These are phyloP conservation scores for Perca flavescens DNA, from an alignment of 2,113 vertebrate species.

Conservation along the genomic window DNA sequence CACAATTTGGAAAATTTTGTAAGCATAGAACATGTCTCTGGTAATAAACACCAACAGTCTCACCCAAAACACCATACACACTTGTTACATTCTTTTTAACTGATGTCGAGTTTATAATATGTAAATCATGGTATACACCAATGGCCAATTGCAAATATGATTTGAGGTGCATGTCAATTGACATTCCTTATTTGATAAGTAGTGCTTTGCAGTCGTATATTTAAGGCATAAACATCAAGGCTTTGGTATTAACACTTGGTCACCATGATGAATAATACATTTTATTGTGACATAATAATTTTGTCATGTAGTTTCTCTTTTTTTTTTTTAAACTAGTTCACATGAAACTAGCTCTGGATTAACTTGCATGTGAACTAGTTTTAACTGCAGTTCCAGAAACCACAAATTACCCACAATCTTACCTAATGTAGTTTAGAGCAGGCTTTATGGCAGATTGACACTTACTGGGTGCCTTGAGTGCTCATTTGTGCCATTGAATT, in stretches of 20 bases:
- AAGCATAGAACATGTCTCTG: neutral
- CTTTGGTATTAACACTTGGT: constrained; percentile 30
- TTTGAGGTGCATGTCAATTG: constrained; percentile 4
- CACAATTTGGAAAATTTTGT: neutral
- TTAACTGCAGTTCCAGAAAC: neutral
- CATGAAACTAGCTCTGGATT: neutral
- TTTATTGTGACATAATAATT: constrained; percentile 14
- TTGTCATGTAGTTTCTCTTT: constrained; percentile 6
- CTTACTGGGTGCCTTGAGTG: neutral
- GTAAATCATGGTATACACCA: constrained; percentile 3
- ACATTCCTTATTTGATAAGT: neutral
- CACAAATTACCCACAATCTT: neutral
- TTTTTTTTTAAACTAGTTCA: constrained; percentile 17
- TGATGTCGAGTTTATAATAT: neutral
- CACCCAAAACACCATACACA: constrained; percentile 2
- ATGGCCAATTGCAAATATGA: neutral
- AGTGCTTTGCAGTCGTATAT: neutral
- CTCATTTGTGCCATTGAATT: constrained; percentile 1
- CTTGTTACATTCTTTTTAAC: neutral
- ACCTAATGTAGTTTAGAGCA: neutral
- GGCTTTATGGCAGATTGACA: neutral
- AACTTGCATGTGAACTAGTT: no score
- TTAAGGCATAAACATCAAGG: constrained; percentile 7
- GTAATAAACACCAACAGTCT: constrained; percentile 6
- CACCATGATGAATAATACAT: constrained; percentile 21